Conservation (phyloP, 35 echinoderm and acorn worm genomes). For the Hemicentrotus pulcherrimus region DNA sequence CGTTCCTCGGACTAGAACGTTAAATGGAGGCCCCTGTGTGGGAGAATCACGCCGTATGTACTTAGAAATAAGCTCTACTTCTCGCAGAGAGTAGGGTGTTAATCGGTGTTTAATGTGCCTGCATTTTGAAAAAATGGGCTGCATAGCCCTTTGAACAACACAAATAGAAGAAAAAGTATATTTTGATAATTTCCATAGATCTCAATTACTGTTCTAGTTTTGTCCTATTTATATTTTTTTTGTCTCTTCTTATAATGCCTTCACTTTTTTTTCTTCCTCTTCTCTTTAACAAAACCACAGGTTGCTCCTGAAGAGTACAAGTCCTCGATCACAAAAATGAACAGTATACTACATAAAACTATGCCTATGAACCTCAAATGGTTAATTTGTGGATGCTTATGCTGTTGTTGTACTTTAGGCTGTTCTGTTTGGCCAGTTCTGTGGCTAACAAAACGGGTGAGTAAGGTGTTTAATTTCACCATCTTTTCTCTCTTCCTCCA, state of each 20-base stretch:
- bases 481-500: not conserved
- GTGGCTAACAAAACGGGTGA: constrained; percentile 94
- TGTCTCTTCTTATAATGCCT: not conserved
- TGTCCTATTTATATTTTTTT: not conserved
- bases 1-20: no score
- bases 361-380: constrained; percentile 95
- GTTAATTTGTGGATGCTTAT: constrained; percentile 96
- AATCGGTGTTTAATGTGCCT: no score
- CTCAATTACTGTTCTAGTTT: not conserved
- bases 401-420: constrained; percentile 97
- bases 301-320: constrained; percentile 99
- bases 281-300: constrained; percentile 35
- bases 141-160: no score
- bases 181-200: no score
- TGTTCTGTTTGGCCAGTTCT: constrained; percentile 94
- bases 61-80: no score
- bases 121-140: no score
- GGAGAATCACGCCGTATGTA: no score
- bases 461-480: not conserved
- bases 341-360: constrained; percentile 89
- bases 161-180: no score
- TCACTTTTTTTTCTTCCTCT: constrained; percentile 18
- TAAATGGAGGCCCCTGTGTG: no score
- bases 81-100: no score
- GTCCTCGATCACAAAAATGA: constrained; percentile 81